Base-by-base conservation (phyloP, 2,888 invertebrate species). In the Beris chalybata region DNA sequence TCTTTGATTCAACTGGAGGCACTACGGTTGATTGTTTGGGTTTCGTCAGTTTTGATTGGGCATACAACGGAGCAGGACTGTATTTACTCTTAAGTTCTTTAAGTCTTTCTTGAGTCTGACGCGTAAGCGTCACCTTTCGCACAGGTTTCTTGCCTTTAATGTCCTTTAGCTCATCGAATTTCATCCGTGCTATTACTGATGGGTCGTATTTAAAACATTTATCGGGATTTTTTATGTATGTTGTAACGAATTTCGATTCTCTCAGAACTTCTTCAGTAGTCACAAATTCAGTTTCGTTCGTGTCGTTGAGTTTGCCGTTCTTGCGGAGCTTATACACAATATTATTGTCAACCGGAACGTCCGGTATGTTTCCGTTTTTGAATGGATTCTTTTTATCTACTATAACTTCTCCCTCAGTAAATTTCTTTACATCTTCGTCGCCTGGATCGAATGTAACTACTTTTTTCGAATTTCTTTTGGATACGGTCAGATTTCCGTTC, bases 221-320 rank as follows among this genome's bases (percentile, higher is more conserved):
- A 72, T 81, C 81, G 1, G 81, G 81, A 73, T 81, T 80, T 70
- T 80, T 80, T 43, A 81, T 78, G 58, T 81, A 81, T 0, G 81
- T 81, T 68, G 79, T 79, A 3, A 81, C 81, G 74, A 78, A 81
- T 71, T 81, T 81, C 13, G 81, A 81, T 67, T 81, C 78, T 15
- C 78, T 78, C 4, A 81, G 73, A 7, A 81, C 79, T 32, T 81
- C 79, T 67, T 81, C 81, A 4, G 78, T 81, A 38, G 80, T 77
- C n/a, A 80, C 72, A 52, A 72, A 79, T 9, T 80, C 79, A n/a
- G 64, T 58, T 7, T 73, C 70, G 57, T 77, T 76, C 4, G 74
- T 29, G 13, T 11, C 43, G 50, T 61, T 61, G 2, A 52, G 38
- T 32, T 50, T 50, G 22, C 38, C 52, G 9, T 32, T 32, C 15